These are phyloP conservation scores for Drosophila gunungcola DNA, from an alignment of 1,140 invertebrate genomes.

Conservation along the genomic window DNA sequence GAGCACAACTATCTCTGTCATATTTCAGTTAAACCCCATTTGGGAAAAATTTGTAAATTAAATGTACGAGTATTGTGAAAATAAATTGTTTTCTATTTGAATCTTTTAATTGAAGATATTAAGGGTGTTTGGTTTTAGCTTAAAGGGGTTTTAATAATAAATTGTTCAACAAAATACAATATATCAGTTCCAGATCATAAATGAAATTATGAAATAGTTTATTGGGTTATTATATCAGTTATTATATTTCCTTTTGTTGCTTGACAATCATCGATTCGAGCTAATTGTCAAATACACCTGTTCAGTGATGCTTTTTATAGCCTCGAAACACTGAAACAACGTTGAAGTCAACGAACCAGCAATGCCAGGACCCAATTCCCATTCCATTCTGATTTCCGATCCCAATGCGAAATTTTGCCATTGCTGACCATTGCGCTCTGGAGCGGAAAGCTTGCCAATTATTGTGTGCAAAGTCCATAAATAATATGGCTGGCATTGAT, in stretches of 20 bases:
- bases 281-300: constrained; percentile 41
- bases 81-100: too few species aligned
- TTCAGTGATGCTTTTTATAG: constrained; percentile 21
- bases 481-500: constrained; percentile 57
- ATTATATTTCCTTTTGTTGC: constrained; percentile 3
- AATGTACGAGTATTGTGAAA: too few species aligned
- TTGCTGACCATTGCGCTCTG: constrained; percentile 28
- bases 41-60: too few species aligned
- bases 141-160: too few species aligned
- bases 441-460: constrained; percentile 66
- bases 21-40: not conserved
- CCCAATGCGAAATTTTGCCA: constrained; percentile 18
- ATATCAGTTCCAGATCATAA: too few species aligned
- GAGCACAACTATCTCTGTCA: accelerated
- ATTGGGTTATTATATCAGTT: not conserved
- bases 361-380: constrained; percentile 7
- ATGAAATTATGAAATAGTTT: not conserved
- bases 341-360: constrained; percentile 45
- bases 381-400: constrained; percentile 31
- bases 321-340: constrained; percentile 22
- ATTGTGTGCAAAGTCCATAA: constrained; percentile 71
- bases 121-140: too few species aligned
- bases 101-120: too few species aligned
- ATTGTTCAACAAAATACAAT: too few species aligned
- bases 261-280: constrained; percentile 24